Percentiles rank a stretch among this genome's conserved stretches.
These are phyloP conservation scores for Petrolisthes manimaculis DNA, from an alignment of 2,888 invertebrate species.

Conservation along the genomic window DNA sequence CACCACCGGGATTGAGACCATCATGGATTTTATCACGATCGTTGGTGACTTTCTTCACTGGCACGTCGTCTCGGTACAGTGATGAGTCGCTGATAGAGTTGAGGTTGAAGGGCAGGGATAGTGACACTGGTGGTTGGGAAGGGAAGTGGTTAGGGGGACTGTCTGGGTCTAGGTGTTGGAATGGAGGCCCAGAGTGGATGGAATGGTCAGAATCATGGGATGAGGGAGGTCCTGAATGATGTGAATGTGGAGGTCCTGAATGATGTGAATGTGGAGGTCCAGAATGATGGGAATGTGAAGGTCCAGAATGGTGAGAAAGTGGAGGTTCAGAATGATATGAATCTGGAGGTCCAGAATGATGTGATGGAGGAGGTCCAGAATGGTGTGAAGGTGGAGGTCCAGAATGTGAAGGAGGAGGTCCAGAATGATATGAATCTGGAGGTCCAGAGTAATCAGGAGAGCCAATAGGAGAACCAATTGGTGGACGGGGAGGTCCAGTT, in stretches of 20 bases:
- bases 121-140: neutral
- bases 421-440: neutral
- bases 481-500: neutral
- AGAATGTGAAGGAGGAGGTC: neutral
- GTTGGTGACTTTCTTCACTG: slow-evolving; percentile 44
- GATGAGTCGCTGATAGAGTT: slow-evolving; percentile 34
- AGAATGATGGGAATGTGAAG: neutral
- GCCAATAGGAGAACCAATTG: neutral
- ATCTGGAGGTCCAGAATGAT: neutral
- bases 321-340: neutral
- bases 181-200: neutral
- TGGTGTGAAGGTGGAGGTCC: neutral
- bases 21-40: slow-evolving; percentile 49
- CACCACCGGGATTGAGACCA: slow-evolving; percentile 34
- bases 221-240: neutral
- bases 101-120: slow-evolving; percentile 22
- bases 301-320: neutral
- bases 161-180: neutral
- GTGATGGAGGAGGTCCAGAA: neutral
- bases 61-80: slow-evolving; percentile 55
- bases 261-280: neutral
- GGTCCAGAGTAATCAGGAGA: neutral
- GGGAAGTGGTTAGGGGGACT: neutral
- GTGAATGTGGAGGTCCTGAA: neutral
- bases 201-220: neutral